These are phyloP conservation scores for Lysandra coridon DNA, from an alignment of 2,888 invertebrate species.

Conservation along the genomic window DNA sequence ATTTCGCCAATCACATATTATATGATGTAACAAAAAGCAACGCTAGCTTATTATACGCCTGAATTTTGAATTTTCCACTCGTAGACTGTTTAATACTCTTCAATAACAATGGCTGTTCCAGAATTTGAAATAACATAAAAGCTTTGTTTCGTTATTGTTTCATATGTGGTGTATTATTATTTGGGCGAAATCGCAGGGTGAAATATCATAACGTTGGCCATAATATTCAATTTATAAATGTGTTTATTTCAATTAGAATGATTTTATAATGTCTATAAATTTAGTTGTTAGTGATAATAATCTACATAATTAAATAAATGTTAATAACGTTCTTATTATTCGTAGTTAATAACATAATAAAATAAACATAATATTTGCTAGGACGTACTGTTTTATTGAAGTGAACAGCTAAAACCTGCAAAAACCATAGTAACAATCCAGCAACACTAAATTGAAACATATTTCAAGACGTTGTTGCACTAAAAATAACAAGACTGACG, in stretches of 20 bases:
- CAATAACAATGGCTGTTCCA: conserved; percentile 7
- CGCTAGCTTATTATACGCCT: background rate
- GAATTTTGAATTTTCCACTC: background rate
- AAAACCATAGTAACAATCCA: background rate
- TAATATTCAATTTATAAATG: background rate
- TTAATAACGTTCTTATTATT: too few relatives aligned
- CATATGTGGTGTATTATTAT: conserved; percentile 10
- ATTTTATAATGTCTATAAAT: background rate
- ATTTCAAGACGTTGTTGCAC: background rate
- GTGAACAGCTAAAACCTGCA: too few relatives aligned
- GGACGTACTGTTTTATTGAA: too few relatives aligned
- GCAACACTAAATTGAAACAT: background rate
- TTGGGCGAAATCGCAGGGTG: background rate
- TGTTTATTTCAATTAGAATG: background rate
- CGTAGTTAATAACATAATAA: background rate
- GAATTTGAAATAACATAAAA: conserved; percentile 18
- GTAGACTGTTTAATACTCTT: background rate
- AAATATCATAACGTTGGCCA: background rate
- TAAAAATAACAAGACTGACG: background rate
- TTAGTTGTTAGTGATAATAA: background rate
- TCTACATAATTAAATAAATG: background rate
- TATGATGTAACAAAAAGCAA: background rate
- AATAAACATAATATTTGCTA: too few relatives aligned
- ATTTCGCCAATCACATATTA: background rate
- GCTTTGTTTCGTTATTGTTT: conserved; percentile 5